phyloP scores from a whole-genome alignment of 2,888 invertebrate species.

The Iselma pallidipennis region DNA sequence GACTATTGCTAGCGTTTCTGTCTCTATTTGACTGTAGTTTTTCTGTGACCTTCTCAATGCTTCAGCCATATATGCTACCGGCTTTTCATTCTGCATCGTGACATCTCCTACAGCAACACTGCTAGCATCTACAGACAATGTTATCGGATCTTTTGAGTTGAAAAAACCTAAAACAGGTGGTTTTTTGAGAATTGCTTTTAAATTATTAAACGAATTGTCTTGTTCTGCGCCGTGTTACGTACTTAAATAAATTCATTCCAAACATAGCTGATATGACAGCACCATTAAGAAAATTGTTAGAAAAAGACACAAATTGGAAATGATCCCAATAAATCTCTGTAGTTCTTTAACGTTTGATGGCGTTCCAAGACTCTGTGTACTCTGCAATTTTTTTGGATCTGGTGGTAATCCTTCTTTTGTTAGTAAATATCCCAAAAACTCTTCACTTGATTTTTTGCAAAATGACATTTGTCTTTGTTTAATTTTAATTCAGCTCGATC shows the following conservation, averaged over 20 bases:
- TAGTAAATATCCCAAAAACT: constrained; percentile 2
- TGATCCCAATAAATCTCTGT: background rate
- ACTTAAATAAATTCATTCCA: background rate
- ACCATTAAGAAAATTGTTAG: too few species aligned
- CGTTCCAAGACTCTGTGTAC: background rate
- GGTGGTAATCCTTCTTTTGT: background rate
- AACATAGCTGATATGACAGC: too few species aligned
- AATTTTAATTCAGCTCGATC: constrained; percentile 30
- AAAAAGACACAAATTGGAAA: too few species aligned
- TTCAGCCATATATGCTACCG: background rate
- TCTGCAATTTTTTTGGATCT: background rate
- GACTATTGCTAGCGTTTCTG: background rate
- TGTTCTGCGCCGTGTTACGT: background rate
- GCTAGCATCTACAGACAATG: background rate
- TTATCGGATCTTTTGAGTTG: background rate
- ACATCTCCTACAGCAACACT: background rate
- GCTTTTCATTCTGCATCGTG: background rate
- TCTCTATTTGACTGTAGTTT: background rate
- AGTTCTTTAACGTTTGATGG: background rate
- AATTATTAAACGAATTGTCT: background rate
- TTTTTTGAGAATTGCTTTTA: background rate
- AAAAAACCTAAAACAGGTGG: background rate
- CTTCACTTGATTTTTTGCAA: constrained; percentile 12
- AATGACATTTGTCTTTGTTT: constrained; percentile 33
- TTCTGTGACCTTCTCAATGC: background rate